Base-by-base conservation (phyloP, 2,888 invertebrate genomes). In the Blastobasis adustella region DNA sequence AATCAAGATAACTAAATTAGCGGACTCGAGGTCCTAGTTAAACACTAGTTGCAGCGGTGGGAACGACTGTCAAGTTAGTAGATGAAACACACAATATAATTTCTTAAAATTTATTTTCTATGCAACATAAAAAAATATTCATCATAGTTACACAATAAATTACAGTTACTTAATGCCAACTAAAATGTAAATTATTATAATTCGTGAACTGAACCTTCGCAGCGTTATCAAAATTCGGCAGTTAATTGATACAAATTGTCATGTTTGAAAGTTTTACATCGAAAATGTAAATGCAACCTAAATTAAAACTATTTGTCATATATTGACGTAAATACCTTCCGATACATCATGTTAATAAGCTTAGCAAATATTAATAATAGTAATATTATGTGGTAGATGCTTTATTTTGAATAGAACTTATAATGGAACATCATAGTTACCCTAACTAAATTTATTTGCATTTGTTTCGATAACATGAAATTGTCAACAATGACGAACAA, bases 121-220 rank as follows among this genome's bases (percentile, higher is more conserved):
- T 86, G 89, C 89, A 89, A 89, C 89, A 89, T 89, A 89, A 89
- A 89, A 88, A 88, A 89, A 88, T 88, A 88, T 87, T 77, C 83
- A 86, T 86, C 85, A 76, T 86, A 84, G 86, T 84, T 87, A 87
- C 71, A 69, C 78, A 87, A 88, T 87, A 87, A 87, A 86, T 86
- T 86, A 88, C 79, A 80, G 80, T 80, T 84, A 87, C 84, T 82
- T 84, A 85, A 80, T 81, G 80, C 79, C 66, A 86, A 86, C 79
- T 82, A 81, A 86, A 46, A 74, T 70, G 76, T 79, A 81, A 74
- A 80, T 75, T 76, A 83, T 76, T 70, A 78, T 76, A 79, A 79
- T 81, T 77, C 76, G 75, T 76, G 75, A 81, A 80, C 73, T 69
- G 61, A 79, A 76, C 63, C 60, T 62, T 66, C 73, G 69, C 73